phyloP scores from a whole-genome alignment of 2,797 vertebrate genomes.

The Peromyscus aztecus region DNA sequence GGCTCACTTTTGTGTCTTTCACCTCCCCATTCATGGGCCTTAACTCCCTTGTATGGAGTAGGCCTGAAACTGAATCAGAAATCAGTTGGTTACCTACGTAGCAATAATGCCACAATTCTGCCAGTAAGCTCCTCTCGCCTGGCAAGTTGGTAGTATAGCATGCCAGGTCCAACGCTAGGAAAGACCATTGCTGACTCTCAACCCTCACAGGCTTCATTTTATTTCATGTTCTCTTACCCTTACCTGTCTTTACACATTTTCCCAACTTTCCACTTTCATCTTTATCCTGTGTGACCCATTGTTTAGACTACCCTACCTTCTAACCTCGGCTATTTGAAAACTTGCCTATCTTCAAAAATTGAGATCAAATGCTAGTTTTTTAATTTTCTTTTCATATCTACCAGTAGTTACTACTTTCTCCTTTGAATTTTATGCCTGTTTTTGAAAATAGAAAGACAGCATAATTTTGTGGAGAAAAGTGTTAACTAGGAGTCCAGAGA shows the following conservation, averaged over 20 bases:
- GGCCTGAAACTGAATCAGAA: not conserved
- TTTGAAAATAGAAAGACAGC: slow-evolving; percentile 29
- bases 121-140: not conserved
- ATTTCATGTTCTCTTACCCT: not conserved
- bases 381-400: not conserved
- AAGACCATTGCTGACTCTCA: not conserved
- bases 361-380: slow-evolving; percentile 1
- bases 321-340: not conserved
- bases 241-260: not conserved
- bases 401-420: not conserved
- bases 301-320: not conserved
- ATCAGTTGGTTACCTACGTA: not conserved
- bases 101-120: not conserved
- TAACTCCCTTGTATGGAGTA: no score
- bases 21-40: not conserved
- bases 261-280: not conserved
- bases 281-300: not conserved
- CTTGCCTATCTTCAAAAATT: not conserved
- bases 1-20: not conserved
- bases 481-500: slow-evolving; percentile 6
- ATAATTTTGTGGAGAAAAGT: slow-evolving; percentile 2
- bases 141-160: not conserved
- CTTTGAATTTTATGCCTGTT: slow-evolving; percentile 10
- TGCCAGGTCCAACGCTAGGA: not conserved
- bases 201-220: not conserved